A percentile compares a stretch with the other conserved stretches of the same genome.
Evolutionary conservation across 2,113 vertebrate genomes (phyloP).

Genomic region (Coryphaenoides rupestris): DNA sequence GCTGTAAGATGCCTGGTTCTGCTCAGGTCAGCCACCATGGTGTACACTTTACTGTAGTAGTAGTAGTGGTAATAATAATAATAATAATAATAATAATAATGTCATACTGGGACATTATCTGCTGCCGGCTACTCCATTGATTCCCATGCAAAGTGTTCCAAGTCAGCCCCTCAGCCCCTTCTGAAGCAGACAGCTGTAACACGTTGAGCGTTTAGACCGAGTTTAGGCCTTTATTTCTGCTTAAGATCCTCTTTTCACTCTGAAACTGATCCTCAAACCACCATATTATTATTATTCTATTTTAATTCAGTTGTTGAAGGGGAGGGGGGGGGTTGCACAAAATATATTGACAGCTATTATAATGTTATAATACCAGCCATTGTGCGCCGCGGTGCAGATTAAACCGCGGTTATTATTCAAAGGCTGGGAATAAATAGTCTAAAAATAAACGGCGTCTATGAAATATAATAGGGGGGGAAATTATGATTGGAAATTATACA

Average conservation of each 20-base stretch:
- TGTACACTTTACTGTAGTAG: no score
- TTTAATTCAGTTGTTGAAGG: background rate
- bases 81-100: no score
- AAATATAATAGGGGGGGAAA: slow-evolving; percentile 61
- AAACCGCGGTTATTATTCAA: slow-evolving; percentile 31
- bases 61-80: no score
- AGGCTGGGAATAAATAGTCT: slow-evolving; percentile 49
- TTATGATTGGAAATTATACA: slow-evolving; percentile 75
- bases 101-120: no score
- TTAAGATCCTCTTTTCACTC: no score
- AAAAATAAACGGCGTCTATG: slow-evolving; percentile 45
- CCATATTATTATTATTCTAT: background rate
- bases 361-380: background rate
- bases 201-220: no score
- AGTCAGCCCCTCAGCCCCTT: no score
- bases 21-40: no score
- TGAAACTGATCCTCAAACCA: no score
- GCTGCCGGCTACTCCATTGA: no score
- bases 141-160: no score
- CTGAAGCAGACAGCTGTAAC: slow-evolving; percentile 81
- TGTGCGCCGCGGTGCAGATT: slow-evolving; percentile 17
- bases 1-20: slow-evolving; percentile 95
- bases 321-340: slow-evolving; percentile 18
- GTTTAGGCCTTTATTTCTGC: no score
- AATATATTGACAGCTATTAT: background rate